A percentile compares a stretch with the other conserved stretches of the same genome.
phyloP scores from a whole-genome alignment of 2,888 invertebrate genomes.

The Nebria salina region DNA sequence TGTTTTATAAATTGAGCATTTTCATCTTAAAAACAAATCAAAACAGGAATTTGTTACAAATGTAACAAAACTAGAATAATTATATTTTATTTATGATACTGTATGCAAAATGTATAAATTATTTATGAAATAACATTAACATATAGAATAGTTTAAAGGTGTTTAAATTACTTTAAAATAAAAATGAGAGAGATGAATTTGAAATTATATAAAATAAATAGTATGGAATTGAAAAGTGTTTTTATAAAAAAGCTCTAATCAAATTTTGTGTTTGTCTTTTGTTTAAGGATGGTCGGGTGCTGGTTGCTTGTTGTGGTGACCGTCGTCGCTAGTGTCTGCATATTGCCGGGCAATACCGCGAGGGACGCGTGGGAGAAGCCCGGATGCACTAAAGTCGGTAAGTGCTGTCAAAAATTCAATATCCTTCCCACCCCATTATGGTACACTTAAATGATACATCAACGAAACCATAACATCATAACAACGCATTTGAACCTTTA shows the following conservation, averaged over 20 bases:
- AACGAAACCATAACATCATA: background rate
- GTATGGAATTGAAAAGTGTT: background rate
- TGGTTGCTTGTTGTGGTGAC: conserved; percentile 59
- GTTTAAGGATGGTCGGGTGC: conserved; percentile 60
- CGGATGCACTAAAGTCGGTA: conserved; percentile 83
- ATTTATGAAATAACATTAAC: too few species aligned
- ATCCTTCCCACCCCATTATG: background rate
- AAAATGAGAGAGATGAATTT: too few species aligned
- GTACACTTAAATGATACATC: background rate
- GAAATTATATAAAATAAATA: too few species aligned
- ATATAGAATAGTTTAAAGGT: too few species aligned
- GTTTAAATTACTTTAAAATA: too few species aligned
- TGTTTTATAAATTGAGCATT: too few species aligned
- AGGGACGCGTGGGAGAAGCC: conserved; percentile 76
- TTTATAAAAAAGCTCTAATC: background rate
- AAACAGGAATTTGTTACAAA: too few species aligned
- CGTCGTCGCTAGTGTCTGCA: conserved; percentile 57
- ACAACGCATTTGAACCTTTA: background rate
- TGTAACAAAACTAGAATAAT: too few species aligned
- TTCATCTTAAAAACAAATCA: too few species aligned
- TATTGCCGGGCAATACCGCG: conserved; percentile 52
- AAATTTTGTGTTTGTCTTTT: background rate
- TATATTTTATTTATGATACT: too few species aligned
- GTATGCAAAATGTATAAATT: too few species aligned
- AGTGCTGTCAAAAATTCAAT: conserved; percentile 54